Base-by-base conservation (phyloP, 2,888 invertebrate genomes). In the Heliconius ethilla region DNA sequence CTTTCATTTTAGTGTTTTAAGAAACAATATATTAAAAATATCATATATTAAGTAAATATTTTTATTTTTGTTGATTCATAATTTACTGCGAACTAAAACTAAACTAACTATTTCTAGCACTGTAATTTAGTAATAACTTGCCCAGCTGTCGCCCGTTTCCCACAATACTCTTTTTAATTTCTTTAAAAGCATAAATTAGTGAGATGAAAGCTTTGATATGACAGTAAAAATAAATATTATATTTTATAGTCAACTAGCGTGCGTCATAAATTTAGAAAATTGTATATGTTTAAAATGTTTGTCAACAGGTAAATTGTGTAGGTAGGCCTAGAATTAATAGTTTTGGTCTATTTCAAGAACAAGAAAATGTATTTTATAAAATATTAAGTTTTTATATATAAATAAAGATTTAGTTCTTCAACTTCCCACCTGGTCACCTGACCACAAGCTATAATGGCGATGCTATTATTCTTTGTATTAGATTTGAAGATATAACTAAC, bases 171-270 rank as follows among this genome's bases (percentile, higher is more conserved):
- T 40, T 74, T 40, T 63, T 25, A 62, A 40, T 74, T 40, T 63
- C 62, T 63, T 73, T 73, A 73, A 63, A 74, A 40, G 37, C 40
- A 62, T 74, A 72, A 72, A 72, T 72, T 72, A 33, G 2, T 22
- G 63, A 63, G 40, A 74, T 74, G 40, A 40, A 25, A 74, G 22
- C 40, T 27, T 10, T 74, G 73, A 74, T 63, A 62, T 15, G 25
- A 33, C 72, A 62, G 5, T 40, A 62, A 73, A 62, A 25, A 62
- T 37, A 7, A 37, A n/a, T 13, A 25, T 25, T 33, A 33, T 72
- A 62, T n/a, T 59, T 73, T 37, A 18, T 7, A 59, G n/a, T 25
- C 11, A 33, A 33, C 65, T 22, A 33, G 29, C 3, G 10, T 10
- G 65, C 22, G 33, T 22, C 65, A 33, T 33, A 22, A 27, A 15